phyloP scores from a whole-genome alignment of 2,113 vertebrate genomes.

The Anhinga anhinga region DNA sequence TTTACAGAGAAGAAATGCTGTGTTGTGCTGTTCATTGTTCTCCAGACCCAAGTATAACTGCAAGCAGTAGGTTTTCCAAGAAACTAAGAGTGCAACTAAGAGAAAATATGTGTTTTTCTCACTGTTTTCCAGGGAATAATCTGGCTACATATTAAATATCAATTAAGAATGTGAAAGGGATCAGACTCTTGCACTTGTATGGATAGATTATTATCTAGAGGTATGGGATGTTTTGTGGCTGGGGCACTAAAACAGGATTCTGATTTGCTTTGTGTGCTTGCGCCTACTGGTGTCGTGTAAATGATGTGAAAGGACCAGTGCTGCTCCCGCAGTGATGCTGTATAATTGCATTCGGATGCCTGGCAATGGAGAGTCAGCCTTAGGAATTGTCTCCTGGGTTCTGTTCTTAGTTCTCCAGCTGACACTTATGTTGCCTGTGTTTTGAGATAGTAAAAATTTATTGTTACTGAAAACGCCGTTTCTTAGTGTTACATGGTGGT shows the following conservation, averaged over 20 bases:
- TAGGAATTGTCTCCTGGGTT: background rate
- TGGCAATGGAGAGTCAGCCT: background rate
- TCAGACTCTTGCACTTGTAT: rapidly evolving
- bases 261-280: background rate
- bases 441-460: background rate
- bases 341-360: rapidly evolving
- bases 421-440: background rate
- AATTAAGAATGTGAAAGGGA: background rate
- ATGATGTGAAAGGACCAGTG: background rate
- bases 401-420: background rate
- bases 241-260: background rate
- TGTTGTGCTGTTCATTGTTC: background rate
- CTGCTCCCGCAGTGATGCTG: background rate
- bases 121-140: background rate
- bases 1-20: background rate
- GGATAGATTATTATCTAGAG: background rate
- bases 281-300: background rate
- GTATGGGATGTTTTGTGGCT: background rate
- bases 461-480: background rate
- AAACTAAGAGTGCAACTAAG: background rate
- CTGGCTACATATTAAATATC: background rate
- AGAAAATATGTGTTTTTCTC: background rate
- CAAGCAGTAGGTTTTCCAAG: background rate
- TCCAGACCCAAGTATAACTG: background rate
- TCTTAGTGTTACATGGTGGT: background rate